Evolutionary conservation across 2,113 vertebrate species (phyloP), one percentile per base, ranked within the genome.

Genomic region (Lepidiolamprologus cunningtoni): DNA sequence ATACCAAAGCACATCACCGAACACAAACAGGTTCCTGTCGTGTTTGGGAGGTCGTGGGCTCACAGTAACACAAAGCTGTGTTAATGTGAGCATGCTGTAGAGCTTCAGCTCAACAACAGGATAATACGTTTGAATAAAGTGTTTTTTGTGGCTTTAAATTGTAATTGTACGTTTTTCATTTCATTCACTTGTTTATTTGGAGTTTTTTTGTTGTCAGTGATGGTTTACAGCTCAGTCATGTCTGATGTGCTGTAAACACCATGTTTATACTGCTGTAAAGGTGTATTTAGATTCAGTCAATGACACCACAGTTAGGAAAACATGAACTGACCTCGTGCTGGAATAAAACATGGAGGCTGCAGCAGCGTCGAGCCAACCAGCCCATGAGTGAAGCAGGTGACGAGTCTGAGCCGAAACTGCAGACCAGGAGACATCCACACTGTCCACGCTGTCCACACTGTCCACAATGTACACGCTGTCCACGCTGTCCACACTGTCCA

Each of bases 401-500:
- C 7, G 3, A 6, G n/a, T 45, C 8, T 26, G 66, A 45, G 37
- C 1, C 4, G 0, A 63, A 6, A 19, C 58, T 33, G 31, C 31
- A n/a, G 58, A 35, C 58, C 17, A 63, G 58, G 31, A 35, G 28
- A 11, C 28, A 0, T 33, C 57, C 26, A 13, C 33, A 0, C 33
- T 35, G 33, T 9, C 8, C 33, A 4, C 33, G 0, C 33, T 35
- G 33, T 35, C 0, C 21, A 3, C 11, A 0, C 45, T 16, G 42
- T 16, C 1, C 42, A 54, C 35, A 0, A 8, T 35, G 35, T 35
- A 0, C 10, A 40, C 31, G 0, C 37, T 40, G 10, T 40, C 0
- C 5, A 40, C 37, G 0, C 37, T 40, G 10, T 7, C 0, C 14
- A 47, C 14, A 0, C 10, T 40, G 37, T 40, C 0, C 2, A 40